Percentiles rank a stretch among this genome's conserved stretches.
phyloP scores from a whole-genome alignment of 2,797 vertebrate genomes.

The Sebastes iracundus region DNA sequence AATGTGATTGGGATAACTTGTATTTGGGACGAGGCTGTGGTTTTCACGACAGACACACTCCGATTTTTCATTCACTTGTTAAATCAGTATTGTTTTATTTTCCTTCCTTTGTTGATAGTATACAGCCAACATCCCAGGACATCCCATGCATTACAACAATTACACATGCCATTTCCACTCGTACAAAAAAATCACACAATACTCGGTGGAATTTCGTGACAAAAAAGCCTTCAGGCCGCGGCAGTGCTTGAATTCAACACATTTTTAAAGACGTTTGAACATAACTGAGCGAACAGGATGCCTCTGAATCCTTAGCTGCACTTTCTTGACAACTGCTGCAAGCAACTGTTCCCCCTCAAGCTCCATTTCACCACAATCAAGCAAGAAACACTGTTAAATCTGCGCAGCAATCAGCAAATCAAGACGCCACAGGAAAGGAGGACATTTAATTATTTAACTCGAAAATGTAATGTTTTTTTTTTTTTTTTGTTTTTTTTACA shows the following conservation, averaged over 20 bases:
- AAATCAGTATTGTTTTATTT: not conserved
- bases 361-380: constrained; percentile 17
- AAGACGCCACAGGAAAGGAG: not conserved
- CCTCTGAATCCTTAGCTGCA: not conserved
- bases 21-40: not conserved
- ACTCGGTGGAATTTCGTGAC: not conserved
- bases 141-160: not conserved
- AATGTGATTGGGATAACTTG: not conserved
- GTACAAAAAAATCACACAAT: not conserved
- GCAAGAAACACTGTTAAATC: not conserved
- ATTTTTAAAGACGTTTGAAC: not conserved
- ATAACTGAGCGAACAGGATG: constrained; percentile 10
- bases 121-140: not conserved
- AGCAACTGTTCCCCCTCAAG: constrained; percentile 11
- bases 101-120: not conserved
- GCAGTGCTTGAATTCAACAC: not conserved
- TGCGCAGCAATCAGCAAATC: constrained; percentile 15
- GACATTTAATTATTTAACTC: not conserved
- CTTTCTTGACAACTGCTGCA: not conserved
- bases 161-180: not conserved
- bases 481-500: not conserved
- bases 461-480: not conserved
- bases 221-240: not conserved
- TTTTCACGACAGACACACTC: not conserved
- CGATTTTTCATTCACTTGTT: not conserved